Base-by-base conservation (phyloP, 2,888 invertebrate genomes). In the Cosmia trapezina region DNA sequence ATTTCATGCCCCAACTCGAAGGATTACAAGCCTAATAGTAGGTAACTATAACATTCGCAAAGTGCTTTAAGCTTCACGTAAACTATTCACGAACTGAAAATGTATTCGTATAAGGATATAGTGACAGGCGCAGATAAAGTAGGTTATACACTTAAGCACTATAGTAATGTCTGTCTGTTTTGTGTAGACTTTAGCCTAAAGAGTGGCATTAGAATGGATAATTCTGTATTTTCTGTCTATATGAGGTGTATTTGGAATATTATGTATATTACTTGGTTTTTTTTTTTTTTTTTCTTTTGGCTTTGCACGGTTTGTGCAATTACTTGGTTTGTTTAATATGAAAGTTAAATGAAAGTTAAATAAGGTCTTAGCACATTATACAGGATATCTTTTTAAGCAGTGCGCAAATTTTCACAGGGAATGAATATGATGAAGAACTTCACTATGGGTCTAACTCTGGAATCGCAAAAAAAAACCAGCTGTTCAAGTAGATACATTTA, bases 51-150 rank as follows among this genome's bases (percentile, higher is more conserved):
- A 83, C 81, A 69, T 60, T 80, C 76, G 64, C 68, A 75, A 84
- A 84, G 75, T 78, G 76, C 72, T 83, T 41, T 77, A 77, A 72
- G 70, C 72, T 82, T 59, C 67, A 28, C 62, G 70, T 85, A 81
- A 85, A 86, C 80, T 80, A 85, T 86, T 80, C 80, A 83, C 77
- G 69, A 82, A 80, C 81, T 61, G 81, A 80, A 78, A 83, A 84
- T 83, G 79, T 83, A 71, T 75, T 84, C 69, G 70, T 45, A 37
- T 61, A 62, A 53, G 72, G 77, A 78, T 75, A 81, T 66, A 66
- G 83, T 70, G 78, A 81, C 73, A 68, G 65, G 11, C 51, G 41
- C 61, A 63, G 75, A 71, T 85, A 79, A 78, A 73, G 64, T 54
- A 45, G 63, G 67, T 77, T 80, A 43, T 75, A 75, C 66, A 71